Conservation (phyloP, 2,888 invertebrate genomes). For the Masnerella sp. region DNA sequence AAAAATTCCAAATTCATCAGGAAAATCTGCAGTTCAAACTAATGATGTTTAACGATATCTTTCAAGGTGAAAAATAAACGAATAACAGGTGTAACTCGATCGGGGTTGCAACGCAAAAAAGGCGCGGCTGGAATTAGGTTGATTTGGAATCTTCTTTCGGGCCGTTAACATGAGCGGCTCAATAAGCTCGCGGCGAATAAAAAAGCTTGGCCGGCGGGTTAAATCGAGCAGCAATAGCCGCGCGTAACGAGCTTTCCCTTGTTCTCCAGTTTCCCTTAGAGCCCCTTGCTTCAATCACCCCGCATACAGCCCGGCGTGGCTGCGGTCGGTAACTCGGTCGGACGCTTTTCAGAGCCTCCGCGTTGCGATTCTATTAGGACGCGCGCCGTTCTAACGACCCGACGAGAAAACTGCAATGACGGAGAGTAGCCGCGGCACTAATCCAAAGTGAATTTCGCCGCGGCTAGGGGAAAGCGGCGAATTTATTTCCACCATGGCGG, state of each 20-base stretch:
- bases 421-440: constrained; percentile 64
- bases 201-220: constrained; percentile 31
- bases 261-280: constrained; percentile 52
- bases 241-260: constrained; percentile 57
- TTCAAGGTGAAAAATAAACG: no score
- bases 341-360: constrained; percentile 59
- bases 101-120: constrained; percentile 1
- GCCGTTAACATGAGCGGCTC: constrained; percentile 24
- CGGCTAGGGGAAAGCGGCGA: constrained; percentile 57
- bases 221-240: constrained; percentile 54
- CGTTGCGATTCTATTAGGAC: constrained; percentile 67
- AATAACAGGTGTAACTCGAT: not conserved
- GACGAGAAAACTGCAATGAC: constrained; percentile 68
- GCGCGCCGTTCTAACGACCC: constrained; percentile 68
- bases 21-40: no score
- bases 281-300: constrained; percentile 53
- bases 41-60: no score
- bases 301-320: constrained; percentile 40
- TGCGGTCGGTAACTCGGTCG: constrained; percentile 59
- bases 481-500: constrained; percentile 67
- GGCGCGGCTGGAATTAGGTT: constrained; percentile 13
- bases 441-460: constrained; percentile 71
- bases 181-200: constrained; percentile 36
- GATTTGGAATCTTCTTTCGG: constrained; percentile 36
- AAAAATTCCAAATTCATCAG: no score